Percentiles rank a stretch among this genome's conserved stretches.
Evolutionary conservation across 2,797 vertebrate species (phyloP).

Genomic region (Rhodeus uyekii): DNA sequence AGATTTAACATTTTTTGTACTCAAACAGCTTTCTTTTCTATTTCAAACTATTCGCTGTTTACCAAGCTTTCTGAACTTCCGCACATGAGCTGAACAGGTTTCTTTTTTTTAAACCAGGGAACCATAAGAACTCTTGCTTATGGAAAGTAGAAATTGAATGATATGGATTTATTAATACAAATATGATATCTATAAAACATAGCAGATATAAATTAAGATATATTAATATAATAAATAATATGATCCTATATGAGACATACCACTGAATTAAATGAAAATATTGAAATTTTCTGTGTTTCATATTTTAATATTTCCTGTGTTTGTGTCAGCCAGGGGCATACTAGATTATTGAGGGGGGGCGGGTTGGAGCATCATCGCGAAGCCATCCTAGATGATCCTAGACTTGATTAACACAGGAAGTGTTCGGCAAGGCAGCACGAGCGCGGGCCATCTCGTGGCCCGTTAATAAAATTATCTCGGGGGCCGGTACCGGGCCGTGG

Average conservation of each 20-base stretch:
- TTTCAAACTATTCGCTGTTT: background rate
- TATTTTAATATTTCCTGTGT: too few relatives aligned
- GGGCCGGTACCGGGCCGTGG: too few relatives aligned
- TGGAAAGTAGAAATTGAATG: background rate
- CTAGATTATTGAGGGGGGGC: too few relatives aligned
- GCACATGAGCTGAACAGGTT: background rate
- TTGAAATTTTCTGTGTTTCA: too few relatives aligned
- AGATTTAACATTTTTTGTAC: background rate
- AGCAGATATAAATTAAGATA: background rate
- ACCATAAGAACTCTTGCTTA: background rate
- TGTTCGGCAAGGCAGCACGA: too few relatives aligned
- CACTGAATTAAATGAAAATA: background rate
- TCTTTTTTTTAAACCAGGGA: background rate
- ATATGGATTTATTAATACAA: background rate
- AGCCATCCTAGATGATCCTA: too few relatives aligned
- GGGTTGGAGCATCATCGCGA: too few relatives aligned
- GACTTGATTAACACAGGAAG: too few relatives aligned
- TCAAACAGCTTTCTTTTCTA: background rate
- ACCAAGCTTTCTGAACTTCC: background rate
- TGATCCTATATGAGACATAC: background rate
- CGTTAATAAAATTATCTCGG: too few relatives aligned
- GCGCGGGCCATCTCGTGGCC: too few relatives aligned
- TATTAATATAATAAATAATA: background rate
- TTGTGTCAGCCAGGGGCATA: too few relatives aligned
- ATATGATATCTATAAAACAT: background rate